phyloP scores from a whole-genome alignment of 2,113 vertebrate species.

The Colaptes auratus region DNA sequence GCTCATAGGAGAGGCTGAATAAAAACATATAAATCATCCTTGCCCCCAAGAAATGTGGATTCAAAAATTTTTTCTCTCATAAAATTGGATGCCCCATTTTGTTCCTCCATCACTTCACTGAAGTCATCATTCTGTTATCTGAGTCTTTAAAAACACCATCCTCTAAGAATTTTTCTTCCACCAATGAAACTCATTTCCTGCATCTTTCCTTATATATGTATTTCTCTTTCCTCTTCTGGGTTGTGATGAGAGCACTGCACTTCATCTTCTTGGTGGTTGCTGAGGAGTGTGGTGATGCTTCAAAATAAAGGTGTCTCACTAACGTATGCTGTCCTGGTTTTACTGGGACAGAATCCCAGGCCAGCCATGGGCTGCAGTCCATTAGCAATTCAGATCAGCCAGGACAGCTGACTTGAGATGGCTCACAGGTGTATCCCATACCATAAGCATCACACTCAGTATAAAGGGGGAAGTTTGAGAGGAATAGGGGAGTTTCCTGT shows the following conservation, averaged over 20 bases:
- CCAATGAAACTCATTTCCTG: rapidly evolving
- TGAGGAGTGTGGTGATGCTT: neutral
- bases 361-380: too few species aligned
- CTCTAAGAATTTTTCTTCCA: neutral
- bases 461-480: too few species aligned
- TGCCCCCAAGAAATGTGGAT: neutral
- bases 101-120: neutral
- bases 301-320: neutral
- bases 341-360: too few species aligned
- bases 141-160: neutral
- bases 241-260: neutral
- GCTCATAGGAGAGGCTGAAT: neutral
- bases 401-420: too few species aligned
- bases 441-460: too few species aligned
- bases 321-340: neutral
- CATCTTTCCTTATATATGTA: neutral
- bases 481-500: too few species aligned
- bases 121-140: neutral
- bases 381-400: too few species aligned
- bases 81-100: neutral
- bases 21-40: neutral
- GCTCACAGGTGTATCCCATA: too few species aligned
- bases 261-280: neutral
- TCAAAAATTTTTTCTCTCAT: neutral
- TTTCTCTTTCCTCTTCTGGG: neutral